phyloP scores from a whole-genome alignment of 2,888 invertebrate species.

The Tenthredo notha region DNA sequence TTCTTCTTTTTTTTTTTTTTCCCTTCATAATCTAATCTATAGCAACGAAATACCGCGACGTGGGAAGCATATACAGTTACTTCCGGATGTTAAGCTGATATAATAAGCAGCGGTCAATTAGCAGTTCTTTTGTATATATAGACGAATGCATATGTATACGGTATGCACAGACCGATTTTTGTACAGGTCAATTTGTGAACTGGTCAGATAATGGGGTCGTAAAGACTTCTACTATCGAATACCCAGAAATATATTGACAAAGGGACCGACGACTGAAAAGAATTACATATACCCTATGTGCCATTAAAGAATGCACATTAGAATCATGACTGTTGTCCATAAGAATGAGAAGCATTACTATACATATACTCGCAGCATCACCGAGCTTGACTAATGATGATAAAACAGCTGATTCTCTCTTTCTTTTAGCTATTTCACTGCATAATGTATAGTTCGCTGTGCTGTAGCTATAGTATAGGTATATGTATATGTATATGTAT shows the following conservation, averaged over 20 bases:
- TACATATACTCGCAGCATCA: neutral
- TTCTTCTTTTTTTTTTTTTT: neutral
- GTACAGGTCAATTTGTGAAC: constrained; percentile 21
- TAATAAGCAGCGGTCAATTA: constrained; percentile 68
- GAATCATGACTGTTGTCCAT: neutral
- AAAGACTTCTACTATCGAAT: constrained; percentile 10
- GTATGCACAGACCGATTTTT: neutral
- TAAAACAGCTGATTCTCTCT: constrained; percentile 39
- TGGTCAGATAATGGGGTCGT: neutral
- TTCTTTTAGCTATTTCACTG: neutral
- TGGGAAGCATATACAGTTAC: constrained; percentile 65
- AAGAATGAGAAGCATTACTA: neutral
- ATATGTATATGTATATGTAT: neutral
- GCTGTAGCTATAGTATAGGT: neutral
- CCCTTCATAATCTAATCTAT: neutral
- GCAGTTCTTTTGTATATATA: neutral
- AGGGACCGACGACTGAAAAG: constrained; percentile 24
- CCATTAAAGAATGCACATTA: neutral
- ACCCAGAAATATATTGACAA: constrained; percentile 36
- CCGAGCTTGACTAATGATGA: constrained; percentile 35
- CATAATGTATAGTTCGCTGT: neutral
- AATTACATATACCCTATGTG: neutral
- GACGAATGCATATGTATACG: neutral
- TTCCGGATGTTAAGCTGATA: constrained; percentile 69
- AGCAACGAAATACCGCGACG: constrained; percentile 56